These are phyloP conservation scores for Apantesis nais DNA, from an alignment of 2,888 invertebrate species.

Conservation along the genomic window DNA sequence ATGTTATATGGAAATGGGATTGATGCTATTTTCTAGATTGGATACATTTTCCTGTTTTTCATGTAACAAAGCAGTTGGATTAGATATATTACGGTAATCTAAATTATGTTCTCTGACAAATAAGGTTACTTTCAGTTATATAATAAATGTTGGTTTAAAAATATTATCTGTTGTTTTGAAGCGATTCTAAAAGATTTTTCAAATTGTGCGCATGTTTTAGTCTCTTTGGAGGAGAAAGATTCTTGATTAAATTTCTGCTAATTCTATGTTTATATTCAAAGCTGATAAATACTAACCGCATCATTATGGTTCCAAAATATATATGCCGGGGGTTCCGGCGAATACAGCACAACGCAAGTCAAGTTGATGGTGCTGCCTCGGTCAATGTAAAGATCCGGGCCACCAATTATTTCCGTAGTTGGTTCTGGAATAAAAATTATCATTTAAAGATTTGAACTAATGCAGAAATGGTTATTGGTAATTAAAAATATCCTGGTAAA, in stretches of 20 bases:
- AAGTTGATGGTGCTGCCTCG: conserved; percentile 97
- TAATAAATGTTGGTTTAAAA: conserved; percentile 10
- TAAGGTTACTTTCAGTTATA: conserved; percentile 23
- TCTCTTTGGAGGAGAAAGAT: not conserved
- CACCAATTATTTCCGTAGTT: conserved; percentile 95
- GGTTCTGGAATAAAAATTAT: conserved; percentile 89
- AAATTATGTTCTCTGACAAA: conserved; percentile 39
- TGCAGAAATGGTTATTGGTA: not conserved
- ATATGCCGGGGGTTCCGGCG: conserved; percentile 96
- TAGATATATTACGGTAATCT: conserved; percentile 43
- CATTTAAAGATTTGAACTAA: not conserved
- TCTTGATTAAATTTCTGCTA: not conserved
- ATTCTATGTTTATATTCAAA: not conserved
- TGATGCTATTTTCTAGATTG: conserved; percentile 51
- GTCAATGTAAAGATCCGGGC: conserved; percentile 96
- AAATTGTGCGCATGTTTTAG: not conserved
- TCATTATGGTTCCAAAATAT: conserved; percentile 98
- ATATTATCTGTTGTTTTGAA: not conserved
- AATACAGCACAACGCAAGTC: conserved; percentile 95
- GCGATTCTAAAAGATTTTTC: not conserved
- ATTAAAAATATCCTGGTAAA: not conserved
- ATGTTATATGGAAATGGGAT: conserved; percentile 51
- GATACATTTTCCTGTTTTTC: conserved; percentile 53
- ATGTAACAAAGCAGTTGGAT: conserved; percentile 44
- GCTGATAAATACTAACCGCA: conserved; percentile 87